phyloP scores from a whole-genome alignment of 2,113 vertebrate species.

The Edolisoma coerulescens region DNA sequence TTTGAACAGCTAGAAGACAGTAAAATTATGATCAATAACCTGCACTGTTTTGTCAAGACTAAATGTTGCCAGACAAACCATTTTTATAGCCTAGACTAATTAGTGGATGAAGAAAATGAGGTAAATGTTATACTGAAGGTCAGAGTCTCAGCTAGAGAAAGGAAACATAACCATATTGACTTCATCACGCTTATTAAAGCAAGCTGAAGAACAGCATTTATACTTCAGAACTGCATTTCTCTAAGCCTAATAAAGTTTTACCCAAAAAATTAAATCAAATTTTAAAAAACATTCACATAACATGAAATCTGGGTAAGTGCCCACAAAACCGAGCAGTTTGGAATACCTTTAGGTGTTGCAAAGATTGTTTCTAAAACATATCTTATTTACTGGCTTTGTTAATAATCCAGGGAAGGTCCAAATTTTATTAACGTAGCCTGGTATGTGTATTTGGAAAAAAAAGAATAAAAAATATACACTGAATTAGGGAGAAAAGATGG shows the following conservation, averaged over 20 bases:
- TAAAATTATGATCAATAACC: neutral
- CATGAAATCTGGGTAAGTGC: neutral
- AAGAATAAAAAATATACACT: neutral
- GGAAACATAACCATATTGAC: conserved; percentile 6
- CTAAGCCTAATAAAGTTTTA: neutral
- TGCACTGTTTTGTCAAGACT: neutral
- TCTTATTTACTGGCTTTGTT: neutral
- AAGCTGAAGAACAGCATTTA: neutral
- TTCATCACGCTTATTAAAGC: neutral
- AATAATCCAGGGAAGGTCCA: neutral
- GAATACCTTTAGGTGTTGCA: neutral
- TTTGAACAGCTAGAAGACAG: neutral
- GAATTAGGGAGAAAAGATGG: neutral
- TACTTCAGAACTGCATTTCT: neutral
- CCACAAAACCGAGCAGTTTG: neutral
- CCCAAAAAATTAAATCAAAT: neutral
- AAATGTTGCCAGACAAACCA: neutral
- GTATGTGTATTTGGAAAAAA: neutral
- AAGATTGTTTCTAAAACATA: neutral
- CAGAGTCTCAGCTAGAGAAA: conserved; percentile 12
- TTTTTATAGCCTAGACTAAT: conserved; percentile 27
- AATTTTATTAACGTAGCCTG: neutral
- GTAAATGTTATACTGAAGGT: conserved; percentile 49
- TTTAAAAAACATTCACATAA: neutral
- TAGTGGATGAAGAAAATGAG: conserved; percentile 39